phyloP scores from a whole-genome alignment of 2,113 vertebrate species.

The Halcyon malimbica region DNA sequence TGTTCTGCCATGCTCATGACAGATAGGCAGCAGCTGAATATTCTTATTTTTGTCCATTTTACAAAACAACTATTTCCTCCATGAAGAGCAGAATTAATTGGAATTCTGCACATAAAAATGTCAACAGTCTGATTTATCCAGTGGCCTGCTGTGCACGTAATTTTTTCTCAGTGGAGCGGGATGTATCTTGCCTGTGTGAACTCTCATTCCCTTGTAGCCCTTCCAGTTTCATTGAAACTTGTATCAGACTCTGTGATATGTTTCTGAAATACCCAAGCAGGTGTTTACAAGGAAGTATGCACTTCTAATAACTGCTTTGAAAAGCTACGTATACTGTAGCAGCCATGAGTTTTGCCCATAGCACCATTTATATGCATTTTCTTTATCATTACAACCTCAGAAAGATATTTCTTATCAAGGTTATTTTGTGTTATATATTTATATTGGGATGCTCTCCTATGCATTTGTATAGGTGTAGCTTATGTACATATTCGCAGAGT shows the following conservation, averaged over 20 bases:
- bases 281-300: not conserved
- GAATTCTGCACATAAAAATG: not conserved
- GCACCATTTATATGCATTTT: not conserved
- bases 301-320: not conserved
- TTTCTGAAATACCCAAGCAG: not conserved
- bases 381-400: not conserved
- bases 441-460: not conserved
- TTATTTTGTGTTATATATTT: not conserved
- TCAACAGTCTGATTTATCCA: not conserved
- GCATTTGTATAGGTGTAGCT: not conserved
- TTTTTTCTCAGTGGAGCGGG: not conserved
- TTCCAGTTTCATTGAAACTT: not conserved
- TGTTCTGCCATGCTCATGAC: not conserved
- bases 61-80: not conserved
- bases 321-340: not conserved
- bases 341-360: not conserved
- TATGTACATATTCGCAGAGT: not conserved
- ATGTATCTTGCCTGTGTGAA: not conserved
- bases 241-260: not conserved
- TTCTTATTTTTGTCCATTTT: not conserved
- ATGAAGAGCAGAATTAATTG: not conserved
- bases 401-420: not conserved
- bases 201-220: not conserved
- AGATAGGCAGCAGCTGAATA: not conserved
- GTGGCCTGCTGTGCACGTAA: not conserved